Evolutionary conservation across 2,888 invertebrate species (phyloP), one percentile per base, ranked within the genome.

Genomic region (Pterostichus niger): DNA sequence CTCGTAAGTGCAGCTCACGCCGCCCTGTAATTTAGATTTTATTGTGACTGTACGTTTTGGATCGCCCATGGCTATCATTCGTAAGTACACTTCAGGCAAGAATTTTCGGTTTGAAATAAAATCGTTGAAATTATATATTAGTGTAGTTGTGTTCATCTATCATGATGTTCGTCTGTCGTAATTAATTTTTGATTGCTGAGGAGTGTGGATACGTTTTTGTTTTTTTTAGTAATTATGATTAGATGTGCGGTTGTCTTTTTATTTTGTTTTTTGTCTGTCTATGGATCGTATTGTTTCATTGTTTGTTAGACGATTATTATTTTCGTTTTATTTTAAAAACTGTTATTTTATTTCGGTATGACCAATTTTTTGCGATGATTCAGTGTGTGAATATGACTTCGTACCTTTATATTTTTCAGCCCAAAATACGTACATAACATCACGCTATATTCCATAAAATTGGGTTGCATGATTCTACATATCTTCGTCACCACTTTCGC

Each of bases 21-120:
- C 86, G 86, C 86, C 85, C 85, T 86, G 84, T 86, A 86, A 86
- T 86, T 86, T 86, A 85, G 84, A 85, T 86, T 80, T 86, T 84
- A 85, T 85, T 85, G 85, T 85, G 85, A 85, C 83, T 83, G 68
- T 79, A 61, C 61, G 40, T 59, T 59, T 24, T 75, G 13, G 17
- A 59, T 59, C 77, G 78, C 78, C 78, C 61, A 44, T 40, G 17
- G 64, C 64, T 31, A 64, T 64, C 59, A 59, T 24, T 56, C 31
- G 35, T 59, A 40, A 61, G 61, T 61, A 79, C 61, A 61, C 75
- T 79, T 44, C 78, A 31, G 61, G 78, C 46, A 59, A 64, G 46
- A 79, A 79, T 61, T 52, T 31, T 61, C 49, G 61, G 44, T 24
- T 61, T 64, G 61, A 13, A 78, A 78, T 64, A 13, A 64, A 79